Evolutionary conservation across 2,113 vertebrate genomes (phyloP), one percentile per base, ranked within the genome.

Genomic region (Arothron firmamentum): DNA sequence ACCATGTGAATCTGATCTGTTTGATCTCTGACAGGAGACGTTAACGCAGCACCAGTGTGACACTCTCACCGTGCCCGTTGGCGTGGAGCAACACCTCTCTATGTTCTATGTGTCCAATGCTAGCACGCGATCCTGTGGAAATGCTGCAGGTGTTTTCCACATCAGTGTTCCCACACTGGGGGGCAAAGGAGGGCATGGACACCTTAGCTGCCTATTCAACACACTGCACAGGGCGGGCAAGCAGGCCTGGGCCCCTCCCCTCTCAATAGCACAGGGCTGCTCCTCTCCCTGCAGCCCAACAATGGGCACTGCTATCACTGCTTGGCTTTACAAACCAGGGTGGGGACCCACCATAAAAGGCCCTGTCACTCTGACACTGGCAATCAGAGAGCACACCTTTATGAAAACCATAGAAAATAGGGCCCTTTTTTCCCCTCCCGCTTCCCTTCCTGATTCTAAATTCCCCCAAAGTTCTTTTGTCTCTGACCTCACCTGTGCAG

Each of bases 121-220:
- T 52, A 52, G 20, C 50, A 52, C 50, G 50, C 50, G 1, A 38
- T 38, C 34, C 34, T 38, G 34, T 38, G 34, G n/a, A n/a, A 50
- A 75, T 63, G 75, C 82, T 84, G 85, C 89, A 89, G 88, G 86
- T 89, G 85, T 70, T 86, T 79, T 74, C 65, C 73, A 73, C 73
- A 28, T 62, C 68, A 34, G 76, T 75, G 72, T 90, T 89, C 87
- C 85, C 88, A 89, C 88, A 91, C 82, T 68, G 77, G 78, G 83
- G 85, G 81, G 85, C 84, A 87, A 81, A 76, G 81, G 80, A 82
- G 84, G 84, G 87, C 86, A 87, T 74, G 76, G 85, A 90, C 86
- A 90, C 85, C 82, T 82, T 88, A 87, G 85, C 85, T 75, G 80
- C 63, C 86, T 88, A 88, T 90, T 90, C 86, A 90, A 58, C 79